These are phyloP conservation scores for Empidonax traillii DNA, from an alignment of 2,113 vertebrate genomes.

Conservation along the genomic window DNA sequence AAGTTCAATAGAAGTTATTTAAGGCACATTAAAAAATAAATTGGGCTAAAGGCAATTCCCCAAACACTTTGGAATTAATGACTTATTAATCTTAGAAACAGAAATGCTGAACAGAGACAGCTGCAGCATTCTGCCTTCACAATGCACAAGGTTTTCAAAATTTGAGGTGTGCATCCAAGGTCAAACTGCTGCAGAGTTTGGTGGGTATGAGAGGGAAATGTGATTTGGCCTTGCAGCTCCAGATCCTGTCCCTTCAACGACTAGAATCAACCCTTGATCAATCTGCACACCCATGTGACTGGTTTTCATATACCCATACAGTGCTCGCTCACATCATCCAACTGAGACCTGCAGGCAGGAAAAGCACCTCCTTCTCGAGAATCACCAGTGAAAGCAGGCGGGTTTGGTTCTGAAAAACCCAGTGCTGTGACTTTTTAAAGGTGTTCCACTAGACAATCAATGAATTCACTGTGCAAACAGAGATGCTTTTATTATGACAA, in stretches of 20 bases:
- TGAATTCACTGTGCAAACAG: neutral
- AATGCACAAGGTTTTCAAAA: neutral
- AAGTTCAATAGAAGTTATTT: neutral
- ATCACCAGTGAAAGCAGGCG: neutral
- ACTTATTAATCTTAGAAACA: neutral
- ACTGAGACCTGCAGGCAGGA: neutral
- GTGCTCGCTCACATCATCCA: accelerated
- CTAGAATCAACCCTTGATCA: neutral
- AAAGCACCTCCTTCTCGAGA: neutral
- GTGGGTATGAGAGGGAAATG: neutral
- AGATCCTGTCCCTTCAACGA: neutral
- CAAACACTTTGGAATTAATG: neutral
- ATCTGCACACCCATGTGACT: neutral
- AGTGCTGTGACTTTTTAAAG: neutral
- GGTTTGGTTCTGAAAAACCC: neutral
- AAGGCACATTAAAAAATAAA: neutral
- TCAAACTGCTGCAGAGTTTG: neutral
- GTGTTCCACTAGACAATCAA: neutral
- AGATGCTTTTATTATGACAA: neutral
- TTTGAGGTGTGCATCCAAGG: neutral
- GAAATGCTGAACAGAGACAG: neutral
- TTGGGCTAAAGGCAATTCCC: neutral
- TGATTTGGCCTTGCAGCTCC: neutral
- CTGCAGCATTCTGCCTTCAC: neutral
- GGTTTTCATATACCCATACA: neutral